Evolutionary conservation across 2,888 invertebrate genomes (phyloP), one percentile per base, ranked within the genome.

Genomic region (Anthophora plumipes): DNA sequence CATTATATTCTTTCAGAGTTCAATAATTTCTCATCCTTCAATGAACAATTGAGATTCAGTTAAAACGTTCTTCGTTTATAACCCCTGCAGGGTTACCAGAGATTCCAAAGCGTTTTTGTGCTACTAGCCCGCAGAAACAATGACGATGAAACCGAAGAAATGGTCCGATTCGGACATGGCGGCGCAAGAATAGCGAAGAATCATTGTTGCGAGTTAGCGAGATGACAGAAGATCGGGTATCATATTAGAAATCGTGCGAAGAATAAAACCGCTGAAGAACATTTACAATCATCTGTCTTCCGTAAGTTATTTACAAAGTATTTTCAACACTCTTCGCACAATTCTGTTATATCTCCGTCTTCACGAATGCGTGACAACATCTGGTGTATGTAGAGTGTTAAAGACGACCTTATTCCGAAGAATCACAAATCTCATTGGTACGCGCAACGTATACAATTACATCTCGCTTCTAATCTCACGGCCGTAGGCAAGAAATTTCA

Each of bases 401-500:
- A 75, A 79, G 61, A 80, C 76, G 80, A 80, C 64, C 69, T 88
- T 86, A 86, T 86, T 88, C 80, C 86, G 84, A 86, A 77, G 77
- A 85, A 82, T 72, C 63, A 74, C 68, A 77, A 86, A 80, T 70
- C 63, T 52, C 63, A 43, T 52, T 48, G 17, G 39, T 11, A 70
- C 68, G 20, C 39, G 31, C 54, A n/a, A 48, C 39, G 20, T 31
- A 22, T 37, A n/a, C n/a, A 17, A 31, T 3, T 63, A 46, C 7
- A 7, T 46, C 41, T 14, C 31, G 41, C 31, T 50, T 50, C 43
- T 66, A 9, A 57, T 50, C 25, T 17, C 41, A 17, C 48, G 7
- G 37, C 12, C 57, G 8, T 52, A 25, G 43, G 5, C 54, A 37
- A 60, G 48, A 22, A 67, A 68, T 71, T 59, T 75, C 14, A 41